Conservation (phyloP, 2,888 invertebrate species). For the Volucella inanis region DNA sequence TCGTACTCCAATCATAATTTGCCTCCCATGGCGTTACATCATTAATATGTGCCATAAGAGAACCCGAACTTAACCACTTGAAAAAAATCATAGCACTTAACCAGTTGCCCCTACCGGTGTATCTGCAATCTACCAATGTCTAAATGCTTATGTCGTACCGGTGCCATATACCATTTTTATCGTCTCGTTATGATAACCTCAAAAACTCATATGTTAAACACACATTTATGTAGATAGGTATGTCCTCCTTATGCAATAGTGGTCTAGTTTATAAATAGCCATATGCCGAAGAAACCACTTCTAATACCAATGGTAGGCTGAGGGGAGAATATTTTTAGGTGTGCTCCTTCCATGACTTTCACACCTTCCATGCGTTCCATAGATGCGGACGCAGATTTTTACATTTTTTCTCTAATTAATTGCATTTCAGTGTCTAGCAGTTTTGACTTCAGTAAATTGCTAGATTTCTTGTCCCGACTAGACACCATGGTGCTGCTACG, state of each 20-base stretch:
- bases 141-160: not conserved
- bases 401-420: constrained; percentile 60
- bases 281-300: not conserved
- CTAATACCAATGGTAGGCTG: not conserved
- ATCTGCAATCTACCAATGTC: not conserved
- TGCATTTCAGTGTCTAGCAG: constrained; percentile 61
- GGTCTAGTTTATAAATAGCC: constrained; percentile 65
- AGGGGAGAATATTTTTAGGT: constrained; percentile 44
- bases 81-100: constrained; percentile 34
- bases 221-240: not conserved
- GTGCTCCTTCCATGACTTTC: not conserved
- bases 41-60: constrained; percentile 42
- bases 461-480: constrained; percentile 34
- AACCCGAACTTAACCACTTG: constrained; percentile 33
- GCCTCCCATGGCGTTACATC: constrained; percentile 50
- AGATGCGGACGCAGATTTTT: constrained; percentile 51
- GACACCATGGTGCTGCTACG: constrained; percentile 1
- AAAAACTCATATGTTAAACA: constrained; percentile 30
- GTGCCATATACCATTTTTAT: constrained; percentile 58
- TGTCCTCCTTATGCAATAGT: constrained; percentile 62
- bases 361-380: constrained; percentile 11
- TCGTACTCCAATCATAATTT: constrained; percentile 4
- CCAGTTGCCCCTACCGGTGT: constrained; percentile 32
- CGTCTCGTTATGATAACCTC: constrained; percentile 48
- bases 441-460: constrained; percentile 59